Conservation (phyloP, 2,113 vertebrate genomes). For the Lonchura striata region DNA sequence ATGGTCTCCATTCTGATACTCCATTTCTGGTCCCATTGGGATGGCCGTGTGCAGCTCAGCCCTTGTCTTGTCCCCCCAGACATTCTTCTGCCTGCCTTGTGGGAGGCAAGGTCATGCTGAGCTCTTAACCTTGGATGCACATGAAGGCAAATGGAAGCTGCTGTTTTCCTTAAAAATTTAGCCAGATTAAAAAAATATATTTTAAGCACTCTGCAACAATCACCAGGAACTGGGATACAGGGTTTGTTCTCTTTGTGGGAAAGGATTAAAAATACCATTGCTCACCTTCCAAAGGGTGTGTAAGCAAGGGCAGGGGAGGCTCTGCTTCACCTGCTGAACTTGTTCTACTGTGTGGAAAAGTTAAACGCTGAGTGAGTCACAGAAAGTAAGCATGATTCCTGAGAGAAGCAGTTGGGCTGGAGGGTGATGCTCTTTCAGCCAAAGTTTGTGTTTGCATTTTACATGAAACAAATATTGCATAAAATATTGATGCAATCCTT, state of each 20-base stretch:
- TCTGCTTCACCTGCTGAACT: slow-evolving; percentile 30
- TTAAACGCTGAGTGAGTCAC: slow-evolving; percentile 10
- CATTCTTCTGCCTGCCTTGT: background rate
- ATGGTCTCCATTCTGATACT: background rate
- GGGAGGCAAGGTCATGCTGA: background rate
- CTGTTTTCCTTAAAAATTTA: background rate
- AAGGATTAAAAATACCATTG: background rate
- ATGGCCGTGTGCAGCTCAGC: background rate
- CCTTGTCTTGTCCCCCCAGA: background rate
- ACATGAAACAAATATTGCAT: slow-evolving; percentile 9
- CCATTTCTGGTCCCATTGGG: background rate
- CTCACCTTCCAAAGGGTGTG: background rate
- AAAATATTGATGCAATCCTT: slow-evolving; percentile 16
- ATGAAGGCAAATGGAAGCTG: background rate
- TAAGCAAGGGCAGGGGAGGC: background rate
- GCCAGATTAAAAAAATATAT: background rate
- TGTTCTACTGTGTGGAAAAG: background rate
- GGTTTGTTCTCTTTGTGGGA: background rate
- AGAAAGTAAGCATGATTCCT: background rate
- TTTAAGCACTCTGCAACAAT: background rate
- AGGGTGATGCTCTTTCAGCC: background rate
- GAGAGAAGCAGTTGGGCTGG: background rate
- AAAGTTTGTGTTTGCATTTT: background rate
- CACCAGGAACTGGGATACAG: background rate
- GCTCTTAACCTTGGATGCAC: background rate